A percentile compares a stretch with the other conserved stretches of the same genome.
Evolutionary conservation across 2,797 vertebrate species (phyloP).

Genomic region (Microtus obscurus): DNA sequence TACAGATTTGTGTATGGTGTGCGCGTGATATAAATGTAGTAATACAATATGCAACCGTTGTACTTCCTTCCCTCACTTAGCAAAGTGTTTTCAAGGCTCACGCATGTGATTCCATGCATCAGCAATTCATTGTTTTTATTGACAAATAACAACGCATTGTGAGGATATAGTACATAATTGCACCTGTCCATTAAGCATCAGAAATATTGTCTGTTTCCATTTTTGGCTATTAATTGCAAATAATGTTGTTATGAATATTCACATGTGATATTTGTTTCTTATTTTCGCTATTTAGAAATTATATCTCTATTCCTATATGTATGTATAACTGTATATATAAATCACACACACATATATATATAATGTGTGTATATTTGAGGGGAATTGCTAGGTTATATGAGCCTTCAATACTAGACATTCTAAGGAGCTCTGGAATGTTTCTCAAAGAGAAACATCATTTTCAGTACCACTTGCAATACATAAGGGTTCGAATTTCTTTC

Average conservation of each 20-base stretch:
- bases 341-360: no score
- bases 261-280: not conserved
- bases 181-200: not conserved
- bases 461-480: not conserved
- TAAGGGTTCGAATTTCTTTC: not conserved
- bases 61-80: no score
- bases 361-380: not conserved
- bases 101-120: not conserved
- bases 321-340: not conserved
- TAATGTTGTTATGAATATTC: not conserved
- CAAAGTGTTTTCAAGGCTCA: not conserved
- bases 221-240: not conserved
- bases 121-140: not conserved
- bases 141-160: not conserved
- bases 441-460: not conserved
- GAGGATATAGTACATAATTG: not conserved
- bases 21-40: not conserved
- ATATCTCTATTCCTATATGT: not conserved
- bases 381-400: not conserved
- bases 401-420: not conserved
- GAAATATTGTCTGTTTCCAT: not conserved
- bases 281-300: not conserved
- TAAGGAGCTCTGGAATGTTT: not conserved
- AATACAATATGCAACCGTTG: not conserved
- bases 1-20: not conserved